Evolutionary conservation across 2,113 vertebrate species (phyloP).

Genomic region (Naja naja): DNA sequence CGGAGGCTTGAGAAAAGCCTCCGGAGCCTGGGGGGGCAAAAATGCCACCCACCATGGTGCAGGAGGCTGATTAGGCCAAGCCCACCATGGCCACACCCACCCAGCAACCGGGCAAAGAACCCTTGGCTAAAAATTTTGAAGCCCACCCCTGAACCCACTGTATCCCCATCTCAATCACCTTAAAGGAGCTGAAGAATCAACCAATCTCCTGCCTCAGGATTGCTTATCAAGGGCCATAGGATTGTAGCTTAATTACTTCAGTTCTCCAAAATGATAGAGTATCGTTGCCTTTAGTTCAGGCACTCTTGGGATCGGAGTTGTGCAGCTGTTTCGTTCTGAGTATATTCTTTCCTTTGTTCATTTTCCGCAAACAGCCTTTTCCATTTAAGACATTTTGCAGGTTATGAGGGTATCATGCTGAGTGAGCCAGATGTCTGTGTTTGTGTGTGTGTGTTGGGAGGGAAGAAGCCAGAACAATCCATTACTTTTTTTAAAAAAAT

Average conservation of each 20-base stretch:
- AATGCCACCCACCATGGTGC: too few species aligned
- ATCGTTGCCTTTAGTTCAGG: slow-evolving; percentile 26
- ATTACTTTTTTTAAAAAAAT: slow-evolving; percentile 48
- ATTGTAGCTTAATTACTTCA: not conserved
- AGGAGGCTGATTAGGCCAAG: too few species aligned
- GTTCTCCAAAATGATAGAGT: not conserved
- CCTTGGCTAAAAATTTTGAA: too few species aligned
- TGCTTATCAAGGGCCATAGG: not conserved
- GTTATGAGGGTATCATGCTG: slow-evolving; percentile 50
- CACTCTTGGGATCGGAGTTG: slow-evolving; percentile 37
- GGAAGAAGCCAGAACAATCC: slow-evolving; percentile 59
- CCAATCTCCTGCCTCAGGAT: not conserved
- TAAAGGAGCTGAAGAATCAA: too few species aligned
- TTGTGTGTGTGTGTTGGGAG: slow-evolving; percentile 31
- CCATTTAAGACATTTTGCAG: slow-evolving; percentile 57
- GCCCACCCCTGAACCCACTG: too few species aligned
- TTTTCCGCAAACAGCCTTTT: slow-evolving; percentile 55
- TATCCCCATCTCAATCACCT: not conserved
- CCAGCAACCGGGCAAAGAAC: too few species aligned
- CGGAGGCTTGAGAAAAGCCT: too few species aligned
- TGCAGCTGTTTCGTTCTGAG: slow-evolving; percentile 44
- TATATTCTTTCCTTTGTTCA: slow-evolving; percentile 50
- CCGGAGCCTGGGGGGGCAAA: too few species aligned
- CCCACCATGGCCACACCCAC: too few species aligned
- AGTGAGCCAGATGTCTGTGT: slow-evolving; percentile 33